Evolutionary conservation across 2,888 invertebrate genomes (phyloP).

Genomic region (Zygothrica quintamaculata): DNA sequence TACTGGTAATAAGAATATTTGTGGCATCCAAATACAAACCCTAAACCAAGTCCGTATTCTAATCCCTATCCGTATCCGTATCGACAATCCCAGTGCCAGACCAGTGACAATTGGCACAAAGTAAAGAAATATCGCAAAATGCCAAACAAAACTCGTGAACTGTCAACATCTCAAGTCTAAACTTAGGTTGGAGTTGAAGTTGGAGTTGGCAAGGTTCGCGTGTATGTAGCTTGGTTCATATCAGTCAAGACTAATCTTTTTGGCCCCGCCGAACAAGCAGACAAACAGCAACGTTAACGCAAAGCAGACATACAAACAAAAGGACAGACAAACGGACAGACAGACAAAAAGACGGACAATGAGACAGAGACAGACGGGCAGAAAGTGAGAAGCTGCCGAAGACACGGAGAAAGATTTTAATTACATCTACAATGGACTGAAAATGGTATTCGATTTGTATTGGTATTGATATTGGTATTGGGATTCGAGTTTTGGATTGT

Average conservation of each 20-base stretch:
- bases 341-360: no score
- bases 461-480: constrained; percentile 11
- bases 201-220: constrained; percentile 61
- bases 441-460: constrained; percentile 14
- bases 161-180: constrained; percentile 59
- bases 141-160: constrained; percentile 70
- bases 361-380: constrained; percentile 22
- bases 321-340: constrained; percentile 20
- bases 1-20: constrained; percentile 13
- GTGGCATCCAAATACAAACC: constrained; percentile 29
- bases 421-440: constrained; percentile 74
- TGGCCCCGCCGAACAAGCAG: constrained; percentile 60
- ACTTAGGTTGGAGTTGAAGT: constrained; percentile 16
- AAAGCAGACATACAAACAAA: constrained; percentile 17
- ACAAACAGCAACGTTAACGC: constrained; percentile 46
- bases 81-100: constrained; percentile 28
- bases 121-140: constrained; percentile 58
- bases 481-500: constrained; percentile 3
- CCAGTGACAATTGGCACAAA: constrained; percentile 35
- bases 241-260: constrained; percentile 76
- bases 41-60: neutral
- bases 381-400: constrained; percentile 69
- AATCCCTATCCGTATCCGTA: constrained; percentile 13
- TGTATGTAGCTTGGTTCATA: constrained; percentile 72
- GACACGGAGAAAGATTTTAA: constrained; percentile 73